Evolutionary conservation across 2,113 vertebrate species (phyloP), one percentile per base, ranked within the genome.

Genomic region (Rhombomys opimus): DNA sequence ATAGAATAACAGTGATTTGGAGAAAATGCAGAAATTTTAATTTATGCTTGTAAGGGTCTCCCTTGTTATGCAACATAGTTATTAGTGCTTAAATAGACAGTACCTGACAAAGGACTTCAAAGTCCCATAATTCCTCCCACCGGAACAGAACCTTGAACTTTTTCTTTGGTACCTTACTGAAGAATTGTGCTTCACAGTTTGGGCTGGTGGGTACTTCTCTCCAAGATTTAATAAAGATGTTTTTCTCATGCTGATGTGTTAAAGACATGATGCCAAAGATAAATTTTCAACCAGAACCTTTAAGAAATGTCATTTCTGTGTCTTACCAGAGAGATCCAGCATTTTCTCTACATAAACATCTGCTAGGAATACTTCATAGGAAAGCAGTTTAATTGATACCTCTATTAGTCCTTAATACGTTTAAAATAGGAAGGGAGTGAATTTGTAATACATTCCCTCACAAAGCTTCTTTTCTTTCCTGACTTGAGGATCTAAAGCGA

Each of bases 261-360:
- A 98, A 98, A 98, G 97, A 98, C 98, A 98, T 94, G 96, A 98
- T 97, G 97, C 76, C 97, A 98, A 98, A 98, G 97, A 98, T 97
- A 97, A 98, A 98, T 97, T 98, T 98, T 98, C 97, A 98, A 89
- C 90, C 94, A 98, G 98, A 98, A 98, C 98, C 98, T 98, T 97
- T 98, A 98, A 99, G 98, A 98, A 99, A 99, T 98, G 97, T 97
- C 98, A 98, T 97, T 98, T 98, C 92, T 97, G 95, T 98, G 95
- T 97, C 98, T 98, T 98, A 95, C 97, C 88, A 98, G 97, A 98
- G 97, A 98, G 90, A 98, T 97, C 96, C 96, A 98, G 95, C 94
- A 91, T 98, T 97, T 98, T 97, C 90, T 82, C 93, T 89, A 75
- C 87, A 91, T 97, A 98, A 98, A 98, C 98, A 98, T 98, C 98